Base-by-base conservation (phyloP, 2,888 invertebrate genomes). In the Agrotis exclamationis region DNA sequence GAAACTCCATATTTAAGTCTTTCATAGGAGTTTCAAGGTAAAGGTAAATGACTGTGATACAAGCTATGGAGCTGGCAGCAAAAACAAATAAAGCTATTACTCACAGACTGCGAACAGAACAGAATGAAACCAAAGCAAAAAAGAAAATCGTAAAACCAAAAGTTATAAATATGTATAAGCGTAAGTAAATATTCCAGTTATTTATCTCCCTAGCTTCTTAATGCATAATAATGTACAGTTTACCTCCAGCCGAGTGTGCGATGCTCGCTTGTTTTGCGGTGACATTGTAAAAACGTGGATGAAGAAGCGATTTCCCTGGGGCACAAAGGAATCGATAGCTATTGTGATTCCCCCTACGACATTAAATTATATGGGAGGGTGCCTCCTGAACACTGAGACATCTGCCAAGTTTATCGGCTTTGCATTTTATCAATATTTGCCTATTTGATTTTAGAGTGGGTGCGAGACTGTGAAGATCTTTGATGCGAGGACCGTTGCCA, bases 391-490 rank as follows among this genome's bases (percentile, higher is more conserved):
- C 86, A 85, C 85, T 82, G 87, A 87, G 91, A 92, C 95, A 94
- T 94, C 93, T 95, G 95, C 89, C 88, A 89, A 91, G 89, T 90
- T 90, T 85, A 85, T 93, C 90, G 91, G 91, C 91, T 92, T 93
- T 90, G 89, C 91, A 90, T 90, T 92, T 90, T 92, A 91, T 92
- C 93, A 93, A 94, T 93, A 93, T 95, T 94, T 94, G 91, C 92
- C 91, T 92, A 90, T 92, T 93, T 91, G 88, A 92, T 91, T 92
- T 90, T 91, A 82, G 87, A 90, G 87, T 90, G 87, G 89, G 84
- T 84, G 70, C 58, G 70, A 81, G 69, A 83, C 79, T 85, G 86
- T 78, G 70, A 80, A 76, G 65, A 60, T 74, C 65, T 68, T 70
- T 70, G 65, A 76, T 75, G 63, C 63, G 72, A 76, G 62, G 59